These are phyloP conservation scores for Astreopora myriophthalma DNA, from an alignment of 64 coral and sea anemone genomes.

Conservation along the genomic window DNA sequence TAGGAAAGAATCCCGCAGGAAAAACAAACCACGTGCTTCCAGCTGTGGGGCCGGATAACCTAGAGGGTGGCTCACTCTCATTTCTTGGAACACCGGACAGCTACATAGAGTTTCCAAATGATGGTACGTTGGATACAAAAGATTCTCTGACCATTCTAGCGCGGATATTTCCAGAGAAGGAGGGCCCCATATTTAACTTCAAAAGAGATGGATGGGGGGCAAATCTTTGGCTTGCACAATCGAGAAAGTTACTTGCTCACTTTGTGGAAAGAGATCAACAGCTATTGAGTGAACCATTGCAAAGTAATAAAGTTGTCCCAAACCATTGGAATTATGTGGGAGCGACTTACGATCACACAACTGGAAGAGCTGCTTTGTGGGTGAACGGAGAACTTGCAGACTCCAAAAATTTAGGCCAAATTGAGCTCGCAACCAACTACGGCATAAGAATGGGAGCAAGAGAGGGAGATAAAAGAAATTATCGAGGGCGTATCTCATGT, in stretches of 20 bases:
- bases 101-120: constrained; percentile 55
- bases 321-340: constrained; percentile 48
- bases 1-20: constrained; percentile 14
- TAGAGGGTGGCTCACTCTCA: constrained; percentile 18
- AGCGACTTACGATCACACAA: constrained; percentile 37
- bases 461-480: constrained; percentile 28
- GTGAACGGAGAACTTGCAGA: constrained; percentile 22
- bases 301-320: constrained; percentile 27
- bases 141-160: constrained; percentile 34
- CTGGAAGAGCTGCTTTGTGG: constrained; percentile 43
- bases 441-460: constrained; percentile 15
- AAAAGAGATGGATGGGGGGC: constrained; percentile 12
- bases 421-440: constrained; percentile 22
- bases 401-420: constrained; percentile 1
- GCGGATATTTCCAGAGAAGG: constrained; percentile 36
- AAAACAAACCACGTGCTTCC: neutral
- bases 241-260: constrained; percentile 8
- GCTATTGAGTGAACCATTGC: neutral
- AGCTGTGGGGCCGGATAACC: neutral
- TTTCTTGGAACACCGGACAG: constrained; percentile 45
- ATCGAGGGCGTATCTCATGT: constrained; percentile 36
- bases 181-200: constrained; percentile 49
- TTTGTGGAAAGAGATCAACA: neutral
- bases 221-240: constrained; percentile 29
- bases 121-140: constrained; percentile 21